Evolutionary conservation across 1,140 invertebrate genomes (phyloP).

Genomic region (Drosophila biarmipes): DNA sequence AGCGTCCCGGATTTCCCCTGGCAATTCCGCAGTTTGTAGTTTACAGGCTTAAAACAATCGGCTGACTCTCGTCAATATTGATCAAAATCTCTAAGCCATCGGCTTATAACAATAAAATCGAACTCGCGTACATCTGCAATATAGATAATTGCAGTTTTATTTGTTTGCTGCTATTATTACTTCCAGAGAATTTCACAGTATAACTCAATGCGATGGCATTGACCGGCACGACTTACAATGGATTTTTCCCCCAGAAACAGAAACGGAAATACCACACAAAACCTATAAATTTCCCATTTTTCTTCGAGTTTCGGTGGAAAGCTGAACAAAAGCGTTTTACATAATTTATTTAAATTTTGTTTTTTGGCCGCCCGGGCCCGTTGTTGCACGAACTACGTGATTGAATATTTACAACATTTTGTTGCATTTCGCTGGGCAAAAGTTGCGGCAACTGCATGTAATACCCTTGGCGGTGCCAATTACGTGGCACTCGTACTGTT

Average conservation of each 20-base stretch:
- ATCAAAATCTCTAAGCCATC: slow-evolving; percentile 18
- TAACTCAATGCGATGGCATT: slow-evolving; percentile 51
- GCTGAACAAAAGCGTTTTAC: slow-evolving; percentile 53
- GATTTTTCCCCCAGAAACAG: slow-evolving; percentile 24
- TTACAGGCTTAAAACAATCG: slow-evolving; percentile 14
- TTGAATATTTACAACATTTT: slow-evolving; percentile 81
- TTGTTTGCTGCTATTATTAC: slow-evolving; percentile 25
- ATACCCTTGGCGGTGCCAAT: slow-evolving; percentile 78
- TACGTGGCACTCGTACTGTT: slow-evolving; percentile 50
- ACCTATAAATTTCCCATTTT: slow-evolving; percentile 37
- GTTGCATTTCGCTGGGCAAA: slow-evolving; percentile 60
- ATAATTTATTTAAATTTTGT: slow-evolving; percentile 79
- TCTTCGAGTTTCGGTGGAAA: slow-evolving; percentile 24
- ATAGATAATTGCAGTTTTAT: slow-evolving; percentile 47
- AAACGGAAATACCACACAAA: slow-evolving; percentile 65
- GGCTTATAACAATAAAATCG: slow-evolving; percentile 31
- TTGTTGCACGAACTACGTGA: slow-evolving; percentile 80
- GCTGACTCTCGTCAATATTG: neutral
- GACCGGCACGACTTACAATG: slow-evolving; percentile 51
- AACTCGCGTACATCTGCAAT: slow-evolving; percentile 14
- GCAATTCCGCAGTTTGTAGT: neutral
- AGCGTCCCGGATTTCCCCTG: slow-evolving; percentile 11
- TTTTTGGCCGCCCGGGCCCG: slow-evolving; percentile 25
- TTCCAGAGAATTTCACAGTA: slow-evolving; percentile 51
- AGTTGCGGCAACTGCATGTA: slow-evolving; percentile 56